Evolutionary conservation across 2,113 vertebrate genomes (phyloP), one percentile per base, ranked within the genome.

Genomic region (Ploceus nigricollis): DNA sequence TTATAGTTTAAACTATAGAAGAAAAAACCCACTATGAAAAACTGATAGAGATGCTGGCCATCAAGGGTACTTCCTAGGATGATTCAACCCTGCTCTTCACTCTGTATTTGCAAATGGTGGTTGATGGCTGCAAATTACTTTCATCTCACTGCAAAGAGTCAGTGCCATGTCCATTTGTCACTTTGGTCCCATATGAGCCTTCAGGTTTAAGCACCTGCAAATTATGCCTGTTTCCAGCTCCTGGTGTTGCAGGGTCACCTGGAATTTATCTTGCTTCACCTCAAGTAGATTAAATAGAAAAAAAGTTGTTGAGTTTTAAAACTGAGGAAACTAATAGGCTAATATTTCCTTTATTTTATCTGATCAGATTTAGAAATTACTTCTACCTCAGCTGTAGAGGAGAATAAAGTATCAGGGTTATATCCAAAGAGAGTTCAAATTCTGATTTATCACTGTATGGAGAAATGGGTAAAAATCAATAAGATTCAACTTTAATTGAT

Each of bases 401-500:
- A 73, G 44, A 92, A 82, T 20, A 76, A 75, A 71, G 24, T 79
- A 70, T 58, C 0, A 0, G 61, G 11, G 64, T 68, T 89, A 60
- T 47, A 96, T 35, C 48, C 39, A 61, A 91, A 93, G 72, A 64
- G 39, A 92, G 54, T 93, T 94, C 86, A 80, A 96, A 96, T 65
- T 51, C 80, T 91, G n/a, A 0, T 78, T 93, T 94, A 79, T 76
- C 45, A 42, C 45, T 85, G 27, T 60, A 82, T 83, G 42, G 76
- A 86, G 47, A 91, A 93, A 95, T 73, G 53, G 72, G 76, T 70
- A 93, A 87, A 92, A 96, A 95, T 96, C 95, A 96, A 37, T 96
- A 95, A 89, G n/a, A 87, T 86, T 95, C 95, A 91, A 91, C 27
- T 89, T 91, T 90, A 97, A 97, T 96, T 97, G 95, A 97, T 97